Conservation (phyloP, 2,797 vertebrate genomes). For the Pelochelys cantorii region DNA sequence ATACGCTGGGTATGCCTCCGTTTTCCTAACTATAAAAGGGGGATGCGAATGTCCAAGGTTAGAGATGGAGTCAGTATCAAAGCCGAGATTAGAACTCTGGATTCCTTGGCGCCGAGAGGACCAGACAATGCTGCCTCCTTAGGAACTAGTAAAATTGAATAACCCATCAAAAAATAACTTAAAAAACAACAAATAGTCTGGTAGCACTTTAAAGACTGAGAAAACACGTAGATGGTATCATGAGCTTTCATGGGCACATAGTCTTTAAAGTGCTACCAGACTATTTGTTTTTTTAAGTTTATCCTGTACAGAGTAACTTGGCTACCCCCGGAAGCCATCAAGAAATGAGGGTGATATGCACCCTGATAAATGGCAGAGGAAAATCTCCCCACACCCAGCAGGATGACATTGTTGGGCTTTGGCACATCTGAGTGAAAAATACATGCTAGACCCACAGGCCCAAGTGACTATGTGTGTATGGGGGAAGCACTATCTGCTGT, state of each 20-base stretch:
- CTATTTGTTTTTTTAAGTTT: no score
- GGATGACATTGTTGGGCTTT: background rate
- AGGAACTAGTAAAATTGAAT: background rate
- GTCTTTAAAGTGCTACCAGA: no score
- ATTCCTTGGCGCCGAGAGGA: background rate
- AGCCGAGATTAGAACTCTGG: background rate
- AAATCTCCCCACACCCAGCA: background rate
- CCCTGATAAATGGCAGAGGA: background rate
- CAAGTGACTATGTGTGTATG: background rate
- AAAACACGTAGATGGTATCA: no score
- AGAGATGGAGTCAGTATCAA: background rate
- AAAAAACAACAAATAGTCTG: no score
- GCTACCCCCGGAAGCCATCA: no score
- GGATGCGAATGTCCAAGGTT: background rate
- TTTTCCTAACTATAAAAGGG: background rate
- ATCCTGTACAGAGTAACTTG: no score
- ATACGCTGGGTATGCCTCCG: background rate
- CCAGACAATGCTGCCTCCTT: background rate
- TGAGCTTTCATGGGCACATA: no score
- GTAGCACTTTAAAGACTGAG: no score
- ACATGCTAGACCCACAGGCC: accelerated
- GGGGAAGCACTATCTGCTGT: background rate
- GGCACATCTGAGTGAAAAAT: accelerated
- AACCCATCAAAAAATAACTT: background rate
- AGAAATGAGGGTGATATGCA: background rate